A percentile compares a stretch with the other conserved stretches of the same genome.
These are phyloP conservation scores for Calycopis cecrops DNA, from an alignment of 1,140 invertebrate species.

Conservation along the genomic window DNA sequence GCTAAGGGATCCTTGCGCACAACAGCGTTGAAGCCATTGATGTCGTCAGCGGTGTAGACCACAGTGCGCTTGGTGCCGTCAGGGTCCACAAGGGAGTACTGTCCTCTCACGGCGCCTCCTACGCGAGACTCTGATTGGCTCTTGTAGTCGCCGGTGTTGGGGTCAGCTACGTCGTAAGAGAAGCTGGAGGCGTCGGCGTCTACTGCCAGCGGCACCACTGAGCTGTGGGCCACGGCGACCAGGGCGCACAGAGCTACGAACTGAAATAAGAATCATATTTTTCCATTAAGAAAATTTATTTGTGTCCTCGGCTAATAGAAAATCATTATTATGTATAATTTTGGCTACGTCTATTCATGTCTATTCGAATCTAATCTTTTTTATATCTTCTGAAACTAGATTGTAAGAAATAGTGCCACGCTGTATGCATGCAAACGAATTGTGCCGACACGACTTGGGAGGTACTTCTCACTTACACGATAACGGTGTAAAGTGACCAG, in stretches of 20 bases:
- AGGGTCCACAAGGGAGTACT: constrained; percentile 51
- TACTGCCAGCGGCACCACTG: constrained; percentile 7
- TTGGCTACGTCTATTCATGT: too few relatives aligned
- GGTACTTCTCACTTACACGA: too few relatives aligned
- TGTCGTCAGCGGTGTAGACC: constrained; percentile 54
- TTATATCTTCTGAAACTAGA: too few relatives aligned
- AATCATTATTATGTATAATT: too few relatives aligned
- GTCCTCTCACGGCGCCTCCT: constrained; percentile 73
- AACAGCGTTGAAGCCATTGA: constrained; percentile 58
- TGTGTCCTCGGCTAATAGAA: too few relatives aligned
- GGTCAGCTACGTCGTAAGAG: constrained; percentile 18
- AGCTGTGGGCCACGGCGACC: constrained; percentile 16
- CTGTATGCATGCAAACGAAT: too few relatives aligned
- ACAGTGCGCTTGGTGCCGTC: constrained; percentile 59
- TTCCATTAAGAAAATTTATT: too few relatives aligned
- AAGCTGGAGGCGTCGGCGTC: constrained; percentile 34
- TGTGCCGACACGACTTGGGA: too few relatives aligned
- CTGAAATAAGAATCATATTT: constrained; percentile 13
- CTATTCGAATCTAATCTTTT: too few relatives aligned
- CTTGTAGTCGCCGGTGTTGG: constrained; percentile 58
- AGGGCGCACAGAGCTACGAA: not conserved
- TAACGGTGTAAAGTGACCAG: too few relatives aligned
- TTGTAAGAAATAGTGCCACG: too few relatives aligned
- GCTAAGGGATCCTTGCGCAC: constrained; percentile 44
- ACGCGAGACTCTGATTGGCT: constrained; percentile 53